These are phyloP conservation scores for Rotaria macrura DNA, from an alignment of 2,888 invertebrate genomes.

Conservation along the genomic window DNA sequence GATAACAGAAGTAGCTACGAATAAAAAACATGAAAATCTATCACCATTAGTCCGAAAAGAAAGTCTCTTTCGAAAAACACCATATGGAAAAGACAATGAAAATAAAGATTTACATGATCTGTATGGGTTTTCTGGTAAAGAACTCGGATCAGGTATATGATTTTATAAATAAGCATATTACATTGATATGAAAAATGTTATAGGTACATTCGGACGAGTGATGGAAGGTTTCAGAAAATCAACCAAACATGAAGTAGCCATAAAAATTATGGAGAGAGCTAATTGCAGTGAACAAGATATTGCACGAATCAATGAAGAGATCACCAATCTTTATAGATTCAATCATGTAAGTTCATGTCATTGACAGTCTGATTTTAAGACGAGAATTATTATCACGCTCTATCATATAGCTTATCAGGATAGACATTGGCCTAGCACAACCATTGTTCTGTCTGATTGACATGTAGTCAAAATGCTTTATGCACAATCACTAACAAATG, in stretches of 20 bases:
- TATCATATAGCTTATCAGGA: too few relatives aligned
- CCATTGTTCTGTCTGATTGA: too few relatives aligned
- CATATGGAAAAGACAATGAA: neutral
- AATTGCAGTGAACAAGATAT: neutral
- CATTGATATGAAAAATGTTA: slow-evolving; percentile 44
- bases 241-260: neutral
- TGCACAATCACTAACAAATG: too few relatives aligned
- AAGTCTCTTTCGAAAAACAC: neutral
- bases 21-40: neutral
- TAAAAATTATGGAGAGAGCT: neutral
- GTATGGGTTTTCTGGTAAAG: neutral
- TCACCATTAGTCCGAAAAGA: neutral
- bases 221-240: neutral
- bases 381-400: too few relatives aligned
- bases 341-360: neutral
- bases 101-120: neutral
- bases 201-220: slow-evolving; percentile 55
- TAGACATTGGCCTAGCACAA: too few relatives aligned
- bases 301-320: neutral
- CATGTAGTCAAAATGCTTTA: too few relatives aligned
- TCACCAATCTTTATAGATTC: neutral
- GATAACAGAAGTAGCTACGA: neutral
- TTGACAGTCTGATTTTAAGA: too few relatives aligned
- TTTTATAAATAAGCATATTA: too few relatives aligned
- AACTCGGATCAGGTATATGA: neutral